Percentiles rank a stretch among this genome's conserved stretches.
Evolutionary conservation across 2,113 vertebrate genomes (phyloP).

Genomic region (Megaptera novaeangliae): DNA sequence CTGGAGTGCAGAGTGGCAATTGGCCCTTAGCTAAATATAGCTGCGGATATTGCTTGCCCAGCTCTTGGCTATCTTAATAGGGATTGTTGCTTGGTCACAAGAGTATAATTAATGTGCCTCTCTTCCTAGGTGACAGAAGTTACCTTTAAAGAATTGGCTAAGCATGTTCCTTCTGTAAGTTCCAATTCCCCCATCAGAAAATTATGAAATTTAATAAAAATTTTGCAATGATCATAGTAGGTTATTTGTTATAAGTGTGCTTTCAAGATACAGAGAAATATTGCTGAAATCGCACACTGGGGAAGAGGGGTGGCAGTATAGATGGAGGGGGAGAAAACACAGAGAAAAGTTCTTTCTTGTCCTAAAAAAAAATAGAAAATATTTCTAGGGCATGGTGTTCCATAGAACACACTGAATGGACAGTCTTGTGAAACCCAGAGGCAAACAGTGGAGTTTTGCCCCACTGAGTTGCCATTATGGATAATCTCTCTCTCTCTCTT

Average conservation of each 20-base stretch:
- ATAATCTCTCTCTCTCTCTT: background rate
- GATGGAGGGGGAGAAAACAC: background rate
- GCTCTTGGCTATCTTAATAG: background rate
- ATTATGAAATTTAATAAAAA: background rate
- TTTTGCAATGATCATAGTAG: background rate
- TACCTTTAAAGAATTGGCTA: conserved; percentile 12
- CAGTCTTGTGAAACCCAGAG: background rate
- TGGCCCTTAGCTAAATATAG: conserved; percentile 6
- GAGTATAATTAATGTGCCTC: conserved; percentile 28
- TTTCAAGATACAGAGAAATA: conserved; percentile 29
- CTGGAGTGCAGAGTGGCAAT: background rate
- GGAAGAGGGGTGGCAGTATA: background rate
- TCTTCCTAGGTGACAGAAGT: background rate
- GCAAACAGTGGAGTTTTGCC: background rate
- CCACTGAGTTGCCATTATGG: background rate
- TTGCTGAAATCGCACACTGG: background rate
- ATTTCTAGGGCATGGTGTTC: conserved; percentile 37
- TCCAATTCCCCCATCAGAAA: background rate
- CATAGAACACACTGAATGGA: conserved; percentile 1
- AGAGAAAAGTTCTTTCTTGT: background rate
- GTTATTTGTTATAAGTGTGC: background rate
- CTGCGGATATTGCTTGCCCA: background rate
- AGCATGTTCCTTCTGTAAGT: background rate
- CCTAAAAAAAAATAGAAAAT: background rate
- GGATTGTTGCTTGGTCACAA: background rate